phyloP scores from a whole-genome alignment of 2,113 vertebrate genomes.

The Willisornis vidua region DNA sequence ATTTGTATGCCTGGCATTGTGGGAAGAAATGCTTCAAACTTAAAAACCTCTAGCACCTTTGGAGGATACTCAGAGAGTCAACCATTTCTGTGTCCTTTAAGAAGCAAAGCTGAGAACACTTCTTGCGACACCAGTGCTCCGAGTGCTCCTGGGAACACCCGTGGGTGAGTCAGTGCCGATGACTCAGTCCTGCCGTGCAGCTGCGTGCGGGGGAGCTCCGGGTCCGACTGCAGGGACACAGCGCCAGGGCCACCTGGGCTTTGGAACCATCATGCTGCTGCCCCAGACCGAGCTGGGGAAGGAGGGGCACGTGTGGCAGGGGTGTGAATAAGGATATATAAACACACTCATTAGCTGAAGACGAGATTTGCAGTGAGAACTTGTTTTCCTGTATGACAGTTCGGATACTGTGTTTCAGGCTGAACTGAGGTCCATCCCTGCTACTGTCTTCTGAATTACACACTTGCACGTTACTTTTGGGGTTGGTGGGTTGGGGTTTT shows the following conservation, averaged over 20 bases:
- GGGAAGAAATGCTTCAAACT: constrained; percentile 39
- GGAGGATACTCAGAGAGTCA: constrained; percentile 14
- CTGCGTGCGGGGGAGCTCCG: neutral
- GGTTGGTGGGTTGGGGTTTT: neutral
- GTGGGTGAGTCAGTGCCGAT: neutral
- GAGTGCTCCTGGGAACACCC: neutral
- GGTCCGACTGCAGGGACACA: neutral
- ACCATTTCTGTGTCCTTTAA: neutral
- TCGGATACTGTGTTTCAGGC: constrained; percentile 4
- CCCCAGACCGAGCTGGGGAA: neutral
- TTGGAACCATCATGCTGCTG: neutral
- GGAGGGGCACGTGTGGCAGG: neutral
- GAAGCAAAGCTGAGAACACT: neutral
- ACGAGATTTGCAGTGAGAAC: constrained; percentile 2
- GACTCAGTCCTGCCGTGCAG: neutral
- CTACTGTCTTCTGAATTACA: constrained; percentile 4
- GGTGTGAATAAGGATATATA: neutral
- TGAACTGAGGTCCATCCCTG: neutral
- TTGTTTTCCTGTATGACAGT: neutral
- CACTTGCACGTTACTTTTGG: constrained; percentile 37
- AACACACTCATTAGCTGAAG: neutral
- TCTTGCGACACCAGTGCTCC: neutral
- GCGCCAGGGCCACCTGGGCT: neutral
- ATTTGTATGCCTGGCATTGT: constrained; percentile 34
- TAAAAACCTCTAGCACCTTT: constrained; percentile 50